phyloP scores from a whole-genome alignment of 1,140 invertebrate genomes.

The Camponotus vicinus region DNA sequence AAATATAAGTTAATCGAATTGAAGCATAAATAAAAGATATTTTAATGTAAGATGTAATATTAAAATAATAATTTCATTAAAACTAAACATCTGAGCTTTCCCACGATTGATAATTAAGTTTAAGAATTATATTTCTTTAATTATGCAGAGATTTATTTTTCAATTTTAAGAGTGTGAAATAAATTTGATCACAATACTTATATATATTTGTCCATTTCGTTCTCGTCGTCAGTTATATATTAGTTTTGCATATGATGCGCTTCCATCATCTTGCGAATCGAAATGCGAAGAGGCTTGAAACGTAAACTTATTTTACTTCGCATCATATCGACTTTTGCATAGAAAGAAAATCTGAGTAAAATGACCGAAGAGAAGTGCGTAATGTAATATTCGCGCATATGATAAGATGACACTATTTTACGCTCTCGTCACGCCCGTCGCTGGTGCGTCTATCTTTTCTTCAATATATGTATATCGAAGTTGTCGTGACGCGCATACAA shows the following conservation, averaged over 20 bases:
- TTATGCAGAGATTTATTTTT: background rate
- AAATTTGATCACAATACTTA: background rate
- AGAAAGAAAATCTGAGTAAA: background rate
- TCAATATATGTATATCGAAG: conserved; percentile 34
- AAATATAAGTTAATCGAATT: background rate
- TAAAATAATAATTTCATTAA: background rate
- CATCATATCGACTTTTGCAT: background rate
- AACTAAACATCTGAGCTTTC: background rate
- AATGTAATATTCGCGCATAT: background rate
- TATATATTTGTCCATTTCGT: background rate
- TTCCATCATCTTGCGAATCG: background rate
- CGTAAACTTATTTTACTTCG: background rate
- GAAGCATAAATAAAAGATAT: conserved; percentile 11
- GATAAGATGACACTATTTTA: conserved; percentile 17
- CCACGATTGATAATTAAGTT: conserved; percentile 1
- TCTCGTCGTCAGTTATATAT: background rate
- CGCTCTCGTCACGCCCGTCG: conserved; percentile 19
- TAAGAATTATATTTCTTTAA: background rate
- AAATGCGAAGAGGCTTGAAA: conserved; percentile 18
- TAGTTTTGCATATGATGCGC: background rate
- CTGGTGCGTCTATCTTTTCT: conserved; percentile 17
- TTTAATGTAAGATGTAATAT: background rate
- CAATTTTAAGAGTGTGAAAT: background rate
- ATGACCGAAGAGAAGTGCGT: background rate
- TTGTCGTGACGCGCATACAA: conserved; percentile 47